phyloP scores from a whole-genome alignment of 2,797 vertebrate genomes.

The Bufotes viridis region DNA sequence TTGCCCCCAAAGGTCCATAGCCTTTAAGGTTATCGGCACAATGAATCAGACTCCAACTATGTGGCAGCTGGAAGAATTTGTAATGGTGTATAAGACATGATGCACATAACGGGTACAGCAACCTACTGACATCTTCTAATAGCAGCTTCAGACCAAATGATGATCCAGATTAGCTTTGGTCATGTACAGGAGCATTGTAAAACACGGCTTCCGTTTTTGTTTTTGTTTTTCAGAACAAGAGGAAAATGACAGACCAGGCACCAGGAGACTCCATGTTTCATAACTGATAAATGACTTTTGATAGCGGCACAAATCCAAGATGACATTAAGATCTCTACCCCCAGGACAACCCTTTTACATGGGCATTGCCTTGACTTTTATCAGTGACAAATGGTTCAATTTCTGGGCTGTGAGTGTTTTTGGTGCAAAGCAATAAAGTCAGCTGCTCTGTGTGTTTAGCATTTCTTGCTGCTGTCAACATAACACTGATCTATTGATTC shows the following conservation, averaged over 20 bases:
- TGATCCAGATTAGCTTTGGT: not conserved
- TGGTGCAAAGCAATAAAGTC: conserved; percentile 22
- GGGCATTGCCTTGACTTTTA: conserved; percentile 24
- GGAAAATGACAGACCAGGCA: not conserved
- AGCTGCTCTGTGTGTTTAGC: not conserved
- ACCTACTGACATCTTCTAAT: not conserved
- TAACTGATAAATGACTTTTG: conserved; percentile 27
- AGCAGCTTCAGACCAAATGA: not conserved
- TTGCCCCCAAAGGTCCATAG: too few relatives aligned
- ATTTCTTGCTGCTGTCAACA: conserved; percentile 7
- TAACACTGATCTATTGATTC: conserved; percentile 20
- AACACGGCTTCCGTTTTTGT: not conserved
- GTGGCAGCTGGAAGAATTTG: not conserved
- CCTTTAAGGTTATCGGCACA: too few relatives aligned
- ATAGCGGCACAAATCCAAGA: conserved; percentile 1
- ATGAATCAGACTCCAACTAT: not conserved
- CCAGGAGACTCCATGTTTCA: conserved; percentile 11
- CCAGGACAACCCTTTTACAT: conserved; percentile 11
- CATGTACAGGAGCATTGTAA: not conserved
- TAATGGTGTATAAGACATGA: not conserved
- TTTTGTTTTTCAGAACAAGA: not conserved
- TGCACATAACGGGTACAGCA: not conserved
- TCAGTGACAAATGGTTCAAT: conserved; percentile 20
- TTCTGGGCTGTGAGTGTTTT: not conserved
- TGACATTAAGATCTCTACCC: conserved; percentile 20